Evolutionary conservation across 2,888 invertebrate genomes (phyloP), one percentile per base, ranked within the genome.

Genomic region (Nemoura dubitans): DNA sequence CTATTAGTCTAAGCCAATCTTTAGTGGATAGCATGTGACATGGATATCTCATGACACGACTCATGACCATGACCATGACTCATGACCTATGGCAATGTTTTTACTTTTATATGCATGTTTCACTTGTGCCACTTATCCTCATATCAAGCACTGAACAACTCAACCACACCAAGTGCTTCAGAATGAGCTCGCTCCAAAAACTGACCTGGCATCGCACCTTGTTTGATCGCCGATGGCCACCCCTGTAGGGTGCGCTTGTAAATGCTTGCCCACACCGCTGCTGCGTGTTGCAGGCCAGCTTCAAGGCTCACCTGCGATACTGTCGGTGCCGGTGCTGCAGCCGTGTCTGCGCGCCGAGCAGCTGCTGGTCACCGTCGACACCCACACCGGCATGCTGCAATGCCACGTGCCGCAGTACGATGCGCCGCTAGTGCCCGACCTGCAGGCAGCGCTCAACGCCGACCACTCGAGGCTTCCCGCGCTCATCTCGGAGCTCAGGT

Each of bases 331-430:
- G 0, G 95, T 98, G 88, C 93, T 98, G 85, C 95, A 95, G 89
- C 98, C 98, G 29, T 98, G 98, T 91, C 93, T 98, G 90, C 94
- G 97, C 89, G 98, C 98, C 0, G 98, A 99, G 91, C 96, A 97
- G 91, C 94, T 99, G 88, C 93, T 98, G 87, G 96, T 99, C 87
- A 97, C 98, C 30, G 98, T 99, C 85, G 98, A 98, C 91, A 97
- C 98, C 43, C 98, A 98, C 91, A 97, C 97, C 7, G 99, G 99
- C 0, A 95, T 97, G 92, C 94, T 97, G 89, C 96, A 98, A 88
- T 97, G 97, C 89, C 97, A 98, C 90, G 97, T 98, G 81, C 98
- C 98, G 14, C 97, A 98, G 90, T 97, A 97, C 92, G 95, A 97
- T 89, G 93, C 93, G 88, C 96, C 97, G 87, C 93, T 95, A 88